These are phyloP conservation scores for Hippocampus zosterae DNA, from an alignment of 2,113 vertebrate species.

Conservation along the genomic window DNA sequence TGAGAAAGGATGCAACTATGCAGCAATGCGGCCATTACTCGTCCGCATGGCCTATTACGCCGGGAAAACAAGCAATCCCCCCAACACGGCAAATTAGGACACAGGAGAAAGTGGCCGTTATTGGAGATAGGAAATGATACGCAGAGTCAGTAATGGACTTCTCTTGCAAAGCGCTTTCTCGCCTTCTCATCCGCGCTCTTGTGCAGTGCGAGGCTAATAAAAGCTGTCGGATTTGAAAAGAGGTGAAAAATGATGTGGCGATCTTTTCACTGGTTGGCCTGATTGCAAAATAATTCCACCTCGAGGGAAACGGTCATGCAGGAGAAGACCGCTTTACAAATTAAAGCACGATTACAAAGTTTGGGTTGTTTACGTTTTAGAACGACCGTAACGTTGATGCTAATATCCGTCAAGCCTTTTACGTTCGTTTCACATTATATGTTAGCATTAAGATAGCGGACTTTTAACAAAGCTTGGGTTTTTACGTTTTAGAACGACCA, in stretches of 20 bases:
- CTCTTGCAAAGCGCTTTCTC: slow-evolving; percentile 6
- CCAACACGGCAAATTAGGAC: slow-evolving; percentile 22
- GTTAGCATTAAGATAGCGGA: too few species aligned
- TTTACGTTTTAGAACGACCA: too few species aligned
- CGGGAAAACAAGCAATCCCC: slow-evolving; percentile 31
- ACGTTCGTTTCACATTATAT: too few species aligned
- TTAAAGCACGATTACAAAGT: neutral
- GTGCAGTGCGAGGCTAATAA: neutral
- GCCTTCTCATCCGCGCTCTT: neutral
- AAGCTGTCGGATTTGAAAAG: slow-evolving; percentile 5
- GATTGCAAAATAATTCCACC: neutral
- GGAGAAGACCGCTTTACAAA: neutral
- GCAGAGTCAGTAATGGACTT: slow-evolving; percentile 17
- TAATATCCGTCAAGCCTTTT: too few species aligned
- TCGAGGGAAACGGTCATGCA: neutral
- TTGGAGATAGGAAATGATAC: slow-evolving; percentile 11
- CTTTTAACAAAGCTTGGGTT: too few species aligned
- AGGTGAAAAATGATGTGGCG: neutral
- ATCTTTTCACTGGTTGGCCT: neutral
- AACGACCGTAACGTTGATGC: too few species aligned
- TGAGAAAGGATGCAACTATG: slow-evolving; percentile 11
- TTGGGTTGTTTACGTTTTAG: too few species aligned
- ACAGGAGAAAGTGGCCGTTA: slow-evolving; percentile 16
- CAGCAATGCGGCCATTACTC: slow-evolving; percentile 21
- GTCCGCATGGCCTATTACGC: slow-evolving; percentile 26